Evolutionary conservation across 2,113 vertebrate genomes (phyloP), one percentile per base, ranked within the genome.

Genomic region (Pelobates fuscus): DNA sequence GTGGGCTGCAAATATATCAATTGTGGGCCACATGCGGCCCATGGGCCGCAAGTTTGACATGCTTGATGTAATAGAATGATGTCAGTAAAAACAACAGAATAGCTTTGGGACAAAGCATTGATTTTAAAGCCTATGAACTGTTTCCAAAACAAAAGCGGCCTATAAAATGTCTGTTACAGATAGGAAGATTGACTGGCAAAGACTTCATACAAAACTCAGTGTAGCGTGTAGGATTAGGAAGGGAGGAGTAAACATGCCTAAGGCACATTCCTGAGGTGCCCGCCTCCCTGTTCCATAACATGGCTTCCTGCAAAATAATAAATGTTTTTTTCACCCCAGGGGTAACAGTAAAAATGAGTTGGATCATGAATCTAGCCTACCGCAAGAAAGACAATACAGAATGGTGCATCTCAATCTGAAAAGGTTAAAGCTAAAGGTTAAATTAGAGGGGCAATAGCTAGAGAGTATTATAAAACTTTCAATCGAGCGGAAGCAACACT

Each of bases 241-340:
- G 72, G 72, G 72, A 67, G 72, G 72, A 46, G 72, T 46, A 43
- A 55, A 30, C 2, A 25, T 30, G 72, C 72, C 63, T 14, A 0
- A 43, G 72, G 72, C 63, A 59, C 72, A 76, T 76, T 76, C 72
- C 72, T 30, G 32, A 46, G 63, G 64, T 67, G 72, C 72, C 72
- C 72, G 67, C 72, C 72, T 60, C 72, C 72, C 37, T 61, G 43
- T 74, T 74, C 71, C 24, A 20, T 25, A 66, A 74, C 37, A 59
- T 23, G 32, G 26, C 63, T 76, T 30, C 72, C 54, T 76, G 63
- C 37, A 26, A 63, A 66, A 46, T 59, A 59, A 67, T 24, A 32
- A 26, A 43, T 18, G 58, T 63, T 57, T 67, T 66, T 54, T 66
- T 18, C 54, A 67, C 59, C 63, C 57, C 41, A 58, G 72, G 54